phyloP scores from a whole-genome alignment of 2,797 vertebrate genomes.

The Cyprinella venusta region DNA sequence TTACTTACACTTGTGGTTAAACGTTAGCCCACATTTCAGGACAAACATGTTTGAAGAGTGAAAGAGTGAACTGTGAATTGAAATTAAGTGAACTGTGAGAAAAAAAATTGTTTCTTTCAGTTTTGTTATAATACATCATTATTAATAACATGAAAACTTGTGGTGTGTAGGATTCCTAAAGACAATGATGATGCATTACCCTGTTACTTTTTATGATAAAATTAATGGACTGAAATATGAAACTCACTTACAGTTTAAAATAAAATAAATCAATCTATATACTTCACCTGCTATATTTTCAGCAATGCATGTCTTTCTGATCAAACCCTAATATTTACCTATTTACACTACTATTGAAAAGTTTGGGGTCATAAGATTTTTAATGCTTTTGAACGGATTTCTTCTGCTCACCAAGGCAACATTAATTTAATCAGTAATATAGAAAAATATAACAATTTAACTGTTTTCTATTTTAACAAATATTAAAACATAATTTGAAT shows the following conservation, averaged over 20 bases:
- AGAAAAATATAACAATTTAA: neutral
- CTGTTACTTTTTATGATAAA: neutral
- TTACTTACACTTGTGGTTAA: neutral
- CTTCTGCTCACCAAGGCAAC: too few species aligned
- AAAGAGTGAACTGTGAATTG: neutral
- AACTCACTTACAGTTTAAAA: neutral
- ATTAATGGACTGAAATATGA: neutral
- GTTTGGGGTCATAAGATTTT: neutral
- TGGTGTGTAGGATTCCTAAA: neutral
- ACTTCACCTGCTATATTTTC: neutral
- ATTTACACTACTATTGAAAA: too few species aligned
- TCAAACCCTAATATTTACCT: neutral
- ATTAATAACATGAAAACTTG: neutral
- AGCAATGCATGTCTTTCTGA: neutral
- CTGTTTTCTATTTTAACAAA: neutral
- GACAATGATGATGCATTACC: neutral
- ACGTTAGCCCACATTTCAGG: neutral
- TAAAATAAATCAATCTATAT: neutral
- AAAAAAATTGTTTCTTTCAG: fast-evolving
- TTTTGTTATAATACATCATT: slow-evolving; percentile 1
- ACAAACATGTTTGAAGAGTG: neutral
- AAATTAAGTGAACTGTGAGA: neutral
- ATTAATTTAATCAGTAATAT: neutral
- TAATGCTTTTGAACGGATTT: neutral
- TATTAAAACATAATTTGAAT: too few species aligned